Evolutionary conservation across 2,888 invertebrate species (phyloP).

Genomic region (Lycophotia porphyrea): DNA sequence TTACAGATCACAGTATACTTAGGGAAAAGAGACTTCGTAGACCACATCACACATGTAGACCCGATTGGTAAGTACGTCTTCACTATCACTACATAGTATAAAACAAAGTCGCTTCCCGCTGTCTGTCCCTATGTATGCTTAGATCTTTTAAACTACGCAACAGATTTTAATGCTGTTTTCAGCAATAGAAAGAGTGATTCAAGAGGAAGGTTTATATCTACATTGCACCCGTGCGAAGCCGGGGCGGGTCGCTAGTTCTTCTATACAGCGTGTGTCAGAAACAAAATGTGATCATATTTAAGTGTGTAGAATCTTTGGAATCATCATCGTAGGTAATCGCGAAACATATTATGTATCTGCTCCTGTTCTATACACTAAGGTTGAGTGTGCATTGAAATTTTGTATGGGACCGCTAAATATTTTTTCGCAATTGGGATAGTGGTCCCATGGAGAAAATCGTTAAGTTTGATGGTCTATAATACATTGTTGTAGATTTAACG

Average conservation of each 20-base stretch:
- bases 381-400: neutral
- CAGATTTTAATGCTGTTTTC: too few species aligned
- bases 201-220: too few species aligned
- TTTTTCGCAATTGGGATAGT: neutral
- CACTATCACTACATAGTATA: too few species aligned
- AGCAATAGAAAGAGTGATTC: too few species aligned
- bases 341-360: too few species aligned
- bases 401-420: neutral
- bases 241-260: too few species aligned
- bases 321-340: neutral
- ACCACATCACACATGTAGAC: constrained; percentile 97
- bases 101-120: too few species aligned
- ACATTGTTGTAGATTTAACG: neutral
- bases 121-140: too few species aligned
- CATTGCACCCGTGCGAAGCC: too few species aligned
- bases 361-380: neutral
- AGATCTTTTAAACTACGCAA: too few species aligned
- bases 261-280: neutral
- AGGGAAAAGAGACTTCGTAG: constrained; percentile 97
- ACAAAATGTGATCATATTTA: neutral
- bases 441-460: neutral
- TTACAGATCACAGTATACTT: constrained; percentile 96
- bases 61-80: constrained; percentile 93
- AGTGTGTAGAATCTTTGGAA: neutral
- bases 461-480: neutral